Evolutionary conservation across 2,113 vertebrate species (phyloP), one percentile per base, ranked within the genome.

Genomic region (Phalacrocorax carbo): DNA sequence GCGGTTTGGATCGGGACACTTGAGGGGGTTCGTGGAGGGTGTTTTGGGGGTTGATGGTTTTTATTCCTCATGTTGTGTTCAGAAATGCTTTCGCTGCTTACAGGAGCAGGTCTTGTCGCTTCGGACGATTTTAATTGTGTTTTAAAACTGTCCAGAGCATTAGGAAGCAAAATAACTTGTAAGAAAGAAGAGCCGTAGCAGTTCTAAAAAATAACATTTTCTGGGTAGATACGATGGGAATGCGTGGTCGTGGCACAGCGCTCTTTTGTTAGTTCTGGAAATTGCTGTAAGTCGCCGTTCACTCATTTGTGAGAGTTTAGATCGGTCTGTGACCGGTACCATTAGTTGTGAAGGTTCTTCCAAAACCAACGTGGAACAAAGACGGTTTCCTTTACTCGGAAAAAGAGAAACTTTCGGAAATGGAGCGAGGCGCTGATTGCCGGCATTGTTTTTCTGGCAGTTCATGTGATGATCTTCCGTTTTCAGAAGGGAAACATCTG

Each of bases 201-300:
- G 22, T 3, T n/a, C 6, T 15, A 15, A 4, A 51, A 79, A n/a
- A 8, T 2, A 61, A 7, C 1, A 1, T 0, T 14, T 75, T 29
- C 20, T 20, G 29, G 8, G 5, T 48, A 26, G 62, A 29, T 10
- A 0, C 0, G 16, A 10, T 49, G 70, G 9, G 44, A 68, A 7
- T 2, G 48, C 3, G n/a, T 19, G 15, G 15, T 57, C 6, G 22
- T 82, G 78, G 42, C 22, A 17, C 10, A 9, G 34, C 6, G 23
- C 40, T 48, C 16, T 61, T 82, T n/a, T 60, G 9, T 69, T 69
- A 26, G 1, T 7, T 48, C 6, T 72, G 36, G 26, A 51, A 60
- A 2, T 42, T 32, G 19, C 29, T 87, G 64, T 52, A 27, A 69
- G 38, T 36, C 23, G 19, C 46, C 3, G 0, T 38, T 93, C 11